Percentiles rank a stretch among this genome's conserved stretches.
Evolutionary conservation across 2,888 invertebrate genomes (phyloP).

Genomic region (Atethmia centrago): DNA sequence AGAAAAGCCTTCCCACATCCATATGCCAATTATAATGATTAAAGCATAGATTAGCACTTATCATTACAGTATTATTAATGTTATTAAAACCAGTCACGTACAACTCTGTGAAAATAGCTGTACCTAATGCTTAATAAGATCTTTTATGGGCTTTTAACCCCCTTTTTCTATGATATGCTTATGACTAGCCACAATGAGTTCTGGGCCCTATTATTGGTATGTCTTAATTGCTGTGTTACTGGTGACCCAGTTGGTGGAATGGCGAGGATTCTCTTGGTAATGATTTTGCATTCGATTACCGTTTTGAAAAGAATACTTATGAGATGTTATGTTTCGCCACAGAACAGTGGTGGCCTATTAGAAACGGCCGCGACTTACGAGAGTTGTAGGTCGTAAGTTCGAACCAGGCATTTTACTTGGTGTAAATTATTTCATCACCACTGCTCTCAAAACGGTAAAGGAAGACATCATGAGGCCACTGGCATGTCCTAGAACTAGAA

Average conservation of each 20-base stretch:
- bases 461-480: too few species aligned
- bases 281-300: neutral
- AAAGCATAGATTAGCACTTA: slow-evolving; percentile 12
- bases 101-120: neutral
- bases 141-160: slow-evolving; percentile 14
- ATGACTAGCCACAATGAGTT: slow-evolving; percentile 18
- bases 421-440: too few species aligned
- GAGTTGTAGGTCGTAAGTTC: too few species aligned
- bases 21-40: neutral
- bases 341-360: too few species aligned
- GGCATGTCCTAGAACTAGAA: too few species aligned
- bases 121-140: slow-evolving; percentile 10
- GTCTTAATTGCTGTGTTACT: neutral
- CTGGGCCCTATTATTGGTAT: neutral
- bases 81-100: slow-evolving; percentile 43
- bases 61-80: neutral
- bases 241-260: neutral
- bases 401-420: too few species aligned
- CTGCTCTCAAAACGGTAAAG: too few species aligned
- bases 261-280: neutral
- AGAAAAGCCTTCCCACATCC: neutral
- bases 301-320: neutral
- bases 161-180: slow-evolving; percentile 10
- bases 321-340: neutral
- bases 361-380: too few species aligned